Conservation (phyloP, 2,888 invertebrate genomes). For the Ophion costatus region DNA sequence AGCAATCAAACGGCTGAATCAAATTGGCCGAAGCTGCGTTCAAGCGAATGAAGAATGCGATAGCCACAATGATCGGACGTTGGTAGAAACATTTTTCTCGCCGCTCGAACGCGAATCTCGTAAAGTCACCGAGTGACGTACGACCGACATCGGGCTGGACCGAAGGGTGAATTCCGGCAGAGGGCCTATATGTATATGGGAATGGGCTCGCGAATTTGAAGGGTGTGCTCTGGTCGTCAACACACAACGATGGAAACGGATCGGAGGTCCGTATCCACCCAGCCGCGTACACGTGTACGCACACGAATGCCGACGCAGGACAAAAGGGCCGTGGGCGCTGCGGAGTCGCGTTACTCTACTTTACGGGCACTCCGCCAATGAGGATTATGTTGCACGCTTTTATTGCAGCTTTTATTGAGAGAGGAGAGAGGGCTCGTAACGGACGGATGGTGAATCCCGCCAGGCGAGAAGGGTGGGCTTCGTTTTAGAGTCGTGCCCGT, state of each 20-base stretch:
- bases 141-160: slow-evolving; percentile 55
- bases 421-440: slow-evolving; percentile 39
- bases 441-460: slow-evolving; percentile 26
- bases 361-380: slow-evolving; percentile 78
- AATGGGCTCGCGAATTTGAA: slow-evolving; percentile 14
- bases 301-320: slow-evolving; percentile 42
- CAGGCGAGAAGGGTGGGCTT: slow-evolving; percentile 15
- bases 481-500: slow-evolving; percentile 58
- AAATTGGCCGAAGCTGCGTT: not conserved
- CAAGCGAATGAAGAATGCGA: not conserved
- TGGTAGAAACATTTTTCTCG: slow-evolving; percentile 39
- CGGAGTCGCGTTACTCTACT: slow-evolving; percentile 71
- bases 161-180: slow-evolving; percentile 49
- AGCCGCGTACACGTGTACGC: not conserved
- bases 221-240: slow-evolving; percentile 17
- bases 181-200: not conserved
- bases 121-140: slow-evolving; percentile 61
- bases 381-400: slow-evolving; percentile 78
- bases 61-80: slow-evolving; percentile 1
- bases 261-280: slow-evolving; percentile 1
- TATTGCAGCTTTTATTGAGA: slow-evolving; percentile 76
- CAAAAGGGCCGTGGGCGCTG: slow-evolving; percentile 59
- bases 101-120: slow-evolving; percentile 46
- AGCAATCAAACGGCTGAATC: not conserved
- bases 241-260: slow-evolving; percentile 11